A percentile compares a stretch with the other conserved stretches of the same genome.
phyloP scores from a whole-genome alignment of 2,888 invertebrate species.

The Piscicola geometra region DNA sequence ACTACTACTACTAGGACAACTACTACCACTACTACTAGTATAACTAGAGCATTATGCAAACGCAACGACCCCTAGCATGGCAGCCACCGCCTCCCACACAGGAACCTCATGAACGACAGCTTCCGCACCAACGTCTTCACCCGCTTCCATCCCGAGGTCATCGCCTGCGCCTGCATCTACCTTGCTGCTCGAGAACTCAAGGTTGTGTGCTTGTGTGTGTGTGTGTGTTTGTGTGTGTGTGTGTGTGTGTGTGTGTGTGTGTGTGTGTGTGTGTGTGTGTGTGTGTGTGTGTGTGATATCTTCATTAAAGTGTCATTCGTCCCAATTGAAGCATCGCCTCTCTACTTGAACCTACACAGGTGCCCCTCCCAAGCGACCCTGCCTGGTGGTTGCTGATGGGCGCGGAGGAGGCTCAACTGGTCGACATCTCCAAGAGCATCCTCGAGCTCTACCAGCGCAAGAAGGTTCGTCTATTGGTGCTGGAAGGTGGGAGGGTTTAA shows the following conservation, averaged over 20 bases:
- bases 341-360: slow-evolving; percentile 47
- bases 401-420: slow-evolving; percentile 74
- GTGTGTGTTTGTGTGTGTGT: slow-evolving; percentile 2
- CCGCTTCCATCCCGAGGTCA: slow-evolving; percentile 89
- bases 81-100: slow-evolving; percentile 47
- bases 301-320: no score
- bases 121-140: slow-evolving; percentile 92
- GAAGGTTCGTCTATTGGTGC: no score
- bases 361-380: slow-evolving; percentile 76
- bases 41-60: no score
- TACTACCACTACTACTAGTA: background rate
- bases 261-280: slow-evolving; percentile 19
- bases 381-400: slow-evolving; percentile 85
- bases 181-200: slow-evolving; percentile 82
- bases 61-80: no score
- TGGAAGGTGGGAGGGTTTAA: no score
- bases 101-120: slow-evolving; percentile 99
- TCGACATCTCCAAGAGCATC: slow-evolving; percentile 76
- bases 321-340: background rate
- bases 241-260: slow-evolving; percentile 19
- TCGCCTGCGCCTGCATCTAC: slow-evolving; percentile 98
- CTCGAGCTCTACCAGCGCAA: slow-evolving; percentile 75
- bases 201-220: slow-evolving; percentile 55
- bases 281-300: slow-evolving; percentile 10
- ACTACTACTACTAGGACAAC: background rate